Evolutionary conservation across 2,888 invertebrate genomes (phyloP).

Genomic region (Melikaiella ostensackeni): DNA sequence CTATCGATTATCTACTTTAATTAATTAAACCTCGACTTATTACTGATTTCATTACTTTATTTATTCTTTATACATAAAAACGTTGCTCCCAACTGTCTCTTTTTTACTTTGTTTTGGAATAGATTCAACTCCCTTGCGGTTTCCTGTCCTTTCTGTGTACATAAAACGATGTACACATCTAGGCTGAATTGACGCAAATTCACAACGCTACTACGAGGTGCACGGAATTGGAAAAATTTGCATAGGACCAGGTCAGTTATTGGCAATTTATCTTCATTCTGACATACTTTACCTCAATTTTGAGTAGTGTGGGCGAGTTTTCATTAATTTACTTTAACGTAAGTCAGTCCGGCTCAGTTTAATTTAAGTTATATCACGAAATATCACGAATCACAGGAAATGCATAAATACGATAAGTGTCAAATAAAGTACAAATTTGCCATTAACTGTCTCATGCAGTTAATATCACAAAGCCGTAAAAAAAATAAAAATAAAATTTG

Average conservation of each 20-base stretch:
- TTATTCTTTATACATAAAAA: constrained; percentile 55
- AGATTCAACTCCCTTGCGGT: constrained; percentile 58
- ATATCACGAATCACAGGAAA: constrained; percentile 8
- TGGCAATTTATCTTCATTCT: constrained; percentile 10
- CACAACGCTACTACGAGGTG: not conserved
- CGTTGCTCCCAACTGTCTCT: constrained; percentile 54
- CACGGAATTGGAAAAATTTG: not conserved
- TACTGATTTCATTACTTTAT: constrained; percentile 70
- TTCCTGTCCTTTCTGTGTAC: constrained; percentile 50
- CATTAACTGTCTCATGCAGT: not conserved
- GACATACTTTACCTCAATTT: not conserved
- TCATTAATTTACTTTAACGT: not conserved
- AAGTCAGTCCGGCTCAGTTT: constrained; percentile 1
- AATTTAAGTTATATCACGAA: constrained; percentile 22
- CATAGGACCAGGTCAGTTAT: constrained; percentile 10
- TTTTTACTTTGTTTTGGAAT: constrained; percentile 54
- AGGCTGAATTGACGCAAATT: not conserved
- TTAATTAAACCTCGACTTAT: constrained; percentile 73
- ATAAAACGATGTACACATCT: not conserved
- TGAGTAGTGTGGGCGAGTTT: not conserved
- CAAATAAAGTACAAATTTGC: constrained; percentile 2
- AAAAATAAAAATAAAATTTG: not conserved
- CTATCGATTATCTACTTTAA: constrained; percentile 77
- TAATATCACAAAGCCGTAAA: not conserved
- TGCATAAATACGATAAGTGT: not conserved